These are phyloP conservation scores for Latrodectus geometricus DNA, from an alignment of 1,140 invertebrate species.

Conservation along the genomic window DNA sequence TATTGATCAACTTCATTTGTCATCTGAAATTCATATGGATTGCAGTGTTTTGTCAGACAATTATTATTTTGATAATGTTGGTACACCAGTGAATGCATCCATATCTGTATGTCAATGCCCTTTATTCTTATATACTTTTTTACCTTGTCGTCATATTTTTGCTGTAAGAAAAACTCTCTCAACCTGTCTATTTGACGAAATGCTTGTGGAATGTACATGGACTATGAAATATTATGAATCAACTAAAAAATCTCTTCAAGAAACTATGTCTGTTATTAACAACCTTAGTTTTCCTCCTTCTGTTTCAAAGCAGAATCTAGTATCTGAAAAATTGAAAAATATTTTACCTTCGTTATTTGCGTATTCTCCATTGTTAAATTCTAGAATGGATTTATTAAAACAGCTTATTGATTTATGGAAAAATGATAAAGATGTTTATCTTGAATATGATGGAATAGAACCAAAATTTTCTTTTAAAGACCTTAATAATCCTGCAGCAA, in stretches of 20 bases:
- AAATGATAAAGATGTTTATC: slow-evolving; percentile 13
- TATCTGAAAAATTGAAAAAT: background rate
- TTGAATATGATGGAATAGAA: slow-evolving; percentile 27
- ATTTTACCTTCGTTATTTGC: background rate
- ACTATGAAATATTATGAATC: slow-evolving; percentile 39
- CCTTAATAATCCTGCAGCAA: background rate
- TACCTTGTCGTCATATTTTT: slow-evolving; percentile 51
- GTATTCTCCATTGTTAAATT: slow-evolving; percentile 1
- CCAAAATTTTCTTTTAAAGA: background rate
- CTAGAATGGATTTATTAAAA: background rate
- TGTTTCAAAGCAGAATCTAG: background rate
- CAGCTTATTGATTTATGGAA: slow-evolving; percentile 22
- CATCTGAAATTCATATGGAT: slow-evolving; percentile 39
- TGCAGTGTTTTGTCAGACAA: slow-evolving; percentile 23
- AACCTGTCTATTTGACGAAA: slow-evolving; percentile 20
- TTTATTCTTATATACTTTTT: slow-evolving; percentile 24
- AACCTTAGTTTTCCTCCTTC: background rate
- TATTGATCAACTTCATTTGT: slow-evolving; percentile 30
- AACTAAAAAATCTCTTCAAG: slow-evolving; percentile 6
- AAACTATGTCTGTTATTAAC: background rate
- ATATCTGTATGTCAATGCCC: slow-evolving; percentile 22
- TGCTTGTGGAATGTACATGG: slow-evolving; percentile 6
- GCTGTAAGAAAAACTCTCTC: slow-evolving; percentile 33
- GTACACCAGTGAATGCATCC: slow-evolving; percentile 25
- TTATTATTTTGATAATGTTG: slow-evolving; percentile 45